phyloP scores from a whole-genome alignment of 2,888 invertebrate genomes.

The Pilophorus perplexus region DNA sequence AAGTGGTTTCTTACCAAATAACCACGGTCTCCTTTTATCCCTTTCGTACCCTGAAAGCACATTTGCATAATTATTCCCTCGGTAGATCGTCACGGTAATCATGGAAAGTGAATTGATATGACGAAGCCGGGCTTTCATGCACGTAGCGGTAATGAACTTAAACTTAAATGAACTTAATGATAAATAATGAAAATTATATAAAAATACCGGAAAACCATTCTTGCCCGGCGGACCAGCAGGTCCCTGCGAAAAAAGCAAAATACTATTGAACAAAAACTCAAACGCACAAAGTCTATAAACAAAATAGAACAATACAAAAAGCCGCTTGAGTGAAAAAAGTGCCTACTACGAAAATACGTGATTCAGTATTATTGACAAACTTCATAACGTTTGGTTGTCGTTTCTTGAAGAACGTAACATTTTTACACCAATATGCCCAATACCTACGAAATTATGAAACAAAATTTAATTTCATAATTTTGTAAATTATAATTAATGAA shows the following conservation, averaged over 20 bases:
- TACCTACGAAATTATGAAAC: no score
- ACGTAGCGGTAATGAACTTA: background rate
- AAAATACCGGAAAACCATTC: conserved; percentile 84
- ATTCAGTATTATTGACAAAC: no score
- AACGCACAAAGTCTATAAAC: conserved; percentile 7
- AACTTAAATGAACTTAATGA: background rate
- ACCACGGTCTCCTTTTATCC: conserved; percentile 72
- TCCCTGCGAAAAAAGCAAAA: conserved; percentile 61
- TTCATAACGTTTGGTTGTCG: no score
- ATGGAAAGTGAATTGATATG: background rate
- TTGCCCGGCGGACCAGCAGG: conserved; percentile 77
- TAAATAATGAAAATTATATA: conserved; percentile 20
- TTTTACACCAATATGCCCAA: no score
- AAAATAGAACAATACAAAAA: background rate
- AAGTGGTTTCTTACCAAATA: conserved; percentile 63
- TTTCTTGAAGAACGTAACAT: no score
- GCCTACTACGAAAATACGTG: no score
- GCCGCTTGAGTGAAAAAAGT: no score
- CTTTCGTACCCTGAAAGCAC: conserved; percentile 66
- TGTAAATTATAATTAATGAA: no score
- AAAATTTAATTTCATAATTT: no score
- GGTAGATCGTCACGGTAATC: background rate
- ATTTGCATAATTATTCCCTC: conserved; percentile 42
- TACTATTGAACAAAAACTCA: conserved; percentile 14
- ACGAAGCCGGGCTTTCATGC: background rate